Evolutionary conservation across 2,797 vertebrate species (phyloP).

Genomic region (Betta splendens): DNA sequence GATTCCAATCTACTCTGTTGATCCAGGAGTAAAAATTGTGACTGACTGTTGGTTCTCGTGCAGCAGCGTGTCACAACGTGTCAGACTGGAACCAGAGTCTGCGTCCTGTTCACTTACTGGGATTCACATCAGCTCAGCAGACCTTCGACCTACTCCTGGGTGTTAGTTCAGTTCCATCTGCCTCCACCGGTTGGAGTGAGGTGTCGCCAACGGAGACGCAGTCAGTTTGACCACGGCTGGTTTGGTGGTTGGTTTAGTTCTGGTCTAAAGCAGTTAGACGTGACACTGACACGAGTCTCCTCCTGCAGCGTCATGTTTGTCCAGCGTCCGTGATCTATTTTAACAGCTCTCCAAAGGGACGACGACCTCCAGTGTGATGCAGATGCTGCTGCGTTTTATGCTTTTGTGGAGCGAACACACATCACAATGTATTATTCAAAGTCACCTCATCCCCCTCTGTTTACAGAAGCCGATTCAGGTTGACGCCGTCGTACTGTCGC

Average conservation of each 20-base stretch:
- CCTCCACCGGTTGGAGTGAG: too few species aligned
- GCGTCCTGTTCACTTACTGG: too few species aligned
- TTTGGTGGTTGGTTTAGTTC: slow-evolving; percentile 24
- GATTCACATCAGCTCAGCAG: too few species aligned
- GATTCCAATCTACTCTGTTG: slow-evolving; percentile 1
- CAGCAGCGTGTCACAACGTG: background rate
- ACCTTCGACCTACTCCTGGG: too few species aligned
- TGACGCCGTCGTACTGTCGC: slow-evolving; percentile 34
- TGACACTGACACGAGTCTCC: slow-evolving; percentile 35
- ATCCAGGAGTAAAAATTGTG: slow-evolving; percentile 6
- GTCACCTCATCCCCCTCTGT: slow-evolving; percentile 26
- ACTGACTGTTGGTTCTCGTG: background rate
- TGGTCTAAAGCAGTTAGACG: slow-evolving; percentile 24
- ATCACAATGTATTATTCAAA: slow-evolving; percentile 49
- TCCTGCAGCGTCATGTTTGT: too few species aligned
- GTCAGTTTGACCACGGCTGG: too few species aligned
- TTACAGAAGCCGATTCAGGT: slow-evolving; percentile 33
- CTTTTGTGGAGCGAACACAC: slow-evolving; percentile 2
- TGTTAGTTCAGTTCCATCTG: too few species aligned
- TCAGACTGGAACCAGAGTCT: too few species aligned
- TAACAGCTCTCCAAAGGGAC: slow-evolving; percentile 12
- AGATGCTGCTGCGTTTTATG: slow-evolving; percentile 35
- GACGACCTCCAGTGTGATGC: slow-evolving; percentile 17
- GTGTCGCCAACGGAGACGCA: too few species aligned
- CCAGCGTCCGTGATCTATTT: slow-evolving; percentile 65